Evolutionary conservation across 2,888 invertebrate species (phyloP), one percentile per base, ranked within the genome.

Genomic region (Notocelia uddmanniana): DNA sequence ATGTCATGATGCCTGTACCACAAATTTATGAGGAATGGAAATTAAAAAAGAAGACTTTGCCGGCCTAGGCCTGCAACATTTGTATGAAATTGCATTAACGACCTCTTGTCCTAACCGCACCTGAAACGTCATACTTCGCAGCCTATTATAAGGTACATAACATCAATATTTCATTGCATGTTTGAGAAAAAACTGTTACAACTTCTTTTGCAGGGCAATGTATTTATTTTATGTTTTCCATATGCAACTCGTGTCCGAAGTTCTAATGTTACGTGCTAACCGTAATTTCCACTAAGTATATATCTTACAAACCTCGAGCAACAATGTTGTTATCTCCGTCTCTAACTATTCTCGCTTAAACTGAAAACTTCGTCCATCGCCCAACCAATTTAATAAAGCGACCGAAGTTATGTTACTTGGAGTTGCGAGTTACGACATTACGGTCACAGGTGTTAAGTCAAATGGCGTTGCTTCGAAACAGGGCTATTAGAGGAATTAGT

Each of bases 401-500:
- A n/a, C 60, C 67, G n/a, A 68, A 72, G 68, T 72, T 72, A 62
- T 72, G 68, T 62, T 67, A 67, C 71, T 67, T 62, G 48, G 60
- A 60, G 68, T 69, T 68, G 21, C 19, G 68, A 58, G 60, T 73
- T 73, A 73, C 57, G 68, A 63, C 73, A 54, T 59, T 63, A 55
- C 31, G 58, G 73, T 63, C 63, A 37, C 52, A 79, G 78, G 76
- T 78, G 73, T 76, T 74, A 74, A 76, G 76, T 75, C 74, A 77
- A 74, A 77, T 75, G 74, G 75, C 74, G 76, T 75, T 74, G 71
- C 69, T 73, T 73, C 73, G 70, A 75, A 77, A 78, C 74, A 68
- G 74, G 75, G 75, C 66, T 74, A 79, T 80, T 77, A 77, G 73
- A 74, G 60, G 71, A 74, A 78, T 77, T 79, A 78, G 75, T 45